Conservation (phyloP, 2,888 invertebrate genomes). For the Conistra vaccinii region DNA sequence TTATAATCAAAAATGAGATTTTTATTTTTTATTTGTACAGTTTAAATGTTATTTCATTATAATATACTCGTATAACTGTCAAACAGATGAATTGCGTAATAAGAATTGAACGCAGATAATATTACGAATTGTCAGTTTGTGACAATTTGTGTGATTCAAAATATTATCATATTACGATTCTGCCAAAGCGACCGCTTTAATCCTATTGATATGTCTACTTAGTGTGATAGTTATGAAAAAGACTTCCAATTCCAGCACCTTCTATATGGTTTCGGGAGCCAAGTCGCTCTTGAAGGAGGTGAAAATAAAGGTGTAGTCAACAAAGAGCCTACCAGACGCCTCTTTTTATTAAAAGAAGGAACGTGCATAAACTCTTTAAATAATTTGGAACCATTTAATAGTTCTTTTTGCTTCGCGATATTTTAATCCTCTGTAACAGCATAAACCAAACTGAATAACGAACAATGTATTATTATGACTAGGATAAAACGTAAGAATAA, state of each 20-base stretch:
- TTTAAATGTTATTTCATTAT: no score
- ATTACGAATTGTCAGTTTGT: no score
- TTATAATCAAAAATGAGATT: no score
- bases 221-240: no score
- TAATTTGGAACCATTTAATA: neutral
- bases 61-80: no score
- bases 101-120: no score
- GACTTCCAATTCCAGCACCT: neutral
- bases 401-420: neutral
- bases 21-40: no score
- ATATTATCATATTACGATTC: no score
- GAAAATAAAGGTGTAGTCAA: neutral
- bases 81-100: no score
- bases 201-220: no score
- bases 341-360: neutral
- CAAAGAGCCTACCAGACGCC: neutral
- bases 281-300: neutral
- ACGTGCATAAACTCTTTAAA: neutral
- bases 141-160: no score
- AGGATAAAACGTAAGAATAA: neutral
- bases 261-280: neutral
- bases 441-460: conserved; percentile 2
- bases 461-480: conserved; percentile 3
- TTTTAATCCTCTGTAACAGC: neutral
- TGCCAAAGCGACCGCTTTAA: no score